These are phyloP conservation scores for Dromiciops gliroides DNA, from an alignment of 2,113 vertebrate species.

Conservation along the genomic window DNA sequence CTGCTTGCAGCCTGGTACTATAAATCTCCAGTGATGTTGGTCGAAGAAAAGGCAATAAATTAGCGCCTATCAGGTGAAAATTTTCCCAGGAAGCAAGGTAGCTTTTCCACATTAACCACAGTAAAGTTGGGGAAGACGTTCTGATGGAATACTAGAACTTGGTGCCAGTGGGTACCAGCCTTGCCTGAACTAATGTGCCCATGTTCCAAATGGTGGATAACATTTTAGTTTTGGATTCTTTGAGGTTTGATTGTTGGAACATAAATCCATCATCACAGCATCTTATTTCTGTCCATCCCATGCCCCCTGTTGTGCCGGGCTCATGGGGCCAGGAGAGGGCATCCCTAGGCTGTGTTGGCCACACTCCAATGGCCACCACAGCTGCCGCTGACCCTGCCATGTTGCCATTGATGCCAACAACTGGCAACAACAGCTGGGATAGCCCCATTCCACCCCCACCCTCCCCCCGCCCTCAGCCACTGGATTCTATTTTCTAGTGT, in stretches of 20 bases:
- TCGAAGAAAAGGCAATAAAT: slow-evolving; percentile 99
- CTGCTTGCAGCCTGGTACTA: slow-evolving; percentile 97
- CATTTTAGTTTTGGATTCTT: slow-evolving; percentile 98
- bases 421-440: no score
- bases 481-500: neutral
- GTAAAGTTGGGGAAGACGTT: slow-evolving; percentile 99
- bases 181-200: slow-evolving; percentile 92
- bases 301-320: no score
- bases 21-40: slow-evolving; percentile 99
- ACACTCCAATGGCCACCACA: no score
- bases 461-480: no score
- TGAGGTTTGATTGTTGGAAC: slow-evolving; percentile 92
- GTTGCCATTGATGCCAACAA: no score
- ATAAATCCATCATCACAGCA: slow-evolving; percentile 88
- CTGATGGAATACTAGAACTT: slow-evolving; percentile 97
- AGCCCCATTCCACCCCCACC: no score
- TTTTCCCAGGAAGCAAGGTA: slow-evolving; percentile 97
- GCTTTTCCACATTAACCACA: slow-evolving; percentile 98
- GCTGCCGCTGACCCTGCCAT: no score
- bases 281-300: slow-evolving; percentile 48
- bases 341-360: neutral
- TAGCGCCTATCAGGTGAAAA: slow-evolving; percentile 97
- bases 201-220: slow-evolving; percentile 95
- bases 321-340: neutral
- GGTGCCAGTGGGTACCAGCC: slow-evolving; percentile 96